These are phyloP conservation scores for Drosophila fungiperda DNA, from an alignment of 2,888 invertebrate genomes.

Conservation along the genomic window DNA sequence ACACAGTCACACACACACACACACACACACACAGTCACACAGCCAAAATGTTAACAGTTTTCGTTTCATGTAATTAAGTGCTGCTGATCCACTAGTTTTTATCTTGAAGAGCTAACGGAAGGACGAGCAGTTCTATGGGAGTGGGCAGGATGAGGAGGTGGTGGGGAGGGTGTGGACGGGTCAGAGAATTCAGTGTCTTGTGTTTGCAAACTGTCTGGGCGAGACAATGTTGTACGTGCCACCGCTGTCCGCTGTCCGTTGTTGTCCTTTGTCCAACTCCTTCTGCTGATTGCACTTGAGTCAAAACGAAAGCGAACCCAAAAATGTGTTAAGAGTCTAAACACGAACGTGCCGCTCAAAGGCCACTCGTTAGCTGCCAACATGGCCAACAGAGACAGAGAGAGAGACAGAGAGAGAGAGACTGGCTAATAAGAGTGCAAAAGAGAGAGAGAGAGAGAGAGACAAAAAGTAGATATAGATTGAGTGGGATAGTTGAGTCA, in stretches of 20 bases:
- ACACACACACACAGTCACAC: background rate
- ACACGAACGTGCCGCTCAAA: slow-evolving; percentile 78
- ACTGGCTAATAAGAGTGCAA: background rate
- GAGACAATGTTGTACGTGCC: slow-evolving; percentile 71
- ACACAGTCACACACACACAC: background rate
- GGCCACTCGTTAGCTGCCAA: slow-evolving; percentile 73
- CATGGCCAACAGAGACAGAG: background rate
- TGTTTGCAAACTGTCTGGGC: slow-evolving; percentile 80
- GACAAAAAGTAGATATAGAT: slow-evolving; percentile 41
- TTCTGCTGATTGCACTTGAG: slow-evolving; percentile 72
- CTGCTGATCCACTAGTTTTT: slow-evolving; percentile 79
- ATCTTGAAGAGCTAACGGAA: slow-evolving; percentile 56
- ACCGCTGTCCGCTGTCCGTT: slow-evolving; percentile 10
- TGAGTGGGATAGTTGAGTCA: slow-evolving; percentile 60
- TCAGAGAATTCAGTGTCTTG: slow-evolving; percentile 10
- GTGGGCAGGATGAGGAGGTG: no score
- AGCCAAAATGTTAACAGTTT: slow-evolving; percentile 74
- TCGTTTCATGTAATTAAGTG: slow-evolving; percentile 80
- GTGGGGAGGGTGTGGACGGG: background rate
- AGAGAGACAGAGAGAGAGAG: background rate
- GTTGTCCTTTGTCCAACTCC: slow-evolving; percentile 39
- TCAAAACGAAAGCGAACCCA: slow-evolving; percentile 56
- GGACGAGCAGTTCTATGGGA: slow-evolving; percentile 29
- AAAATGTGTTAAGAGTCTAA: slow-evolving; percentile 79
- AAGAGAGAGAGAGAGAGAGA: background rate